Evolutionary conservation across 2,797 vertebrate genomes (phyloP).

Genomic region (Phoxinus dragarum): DNA sequence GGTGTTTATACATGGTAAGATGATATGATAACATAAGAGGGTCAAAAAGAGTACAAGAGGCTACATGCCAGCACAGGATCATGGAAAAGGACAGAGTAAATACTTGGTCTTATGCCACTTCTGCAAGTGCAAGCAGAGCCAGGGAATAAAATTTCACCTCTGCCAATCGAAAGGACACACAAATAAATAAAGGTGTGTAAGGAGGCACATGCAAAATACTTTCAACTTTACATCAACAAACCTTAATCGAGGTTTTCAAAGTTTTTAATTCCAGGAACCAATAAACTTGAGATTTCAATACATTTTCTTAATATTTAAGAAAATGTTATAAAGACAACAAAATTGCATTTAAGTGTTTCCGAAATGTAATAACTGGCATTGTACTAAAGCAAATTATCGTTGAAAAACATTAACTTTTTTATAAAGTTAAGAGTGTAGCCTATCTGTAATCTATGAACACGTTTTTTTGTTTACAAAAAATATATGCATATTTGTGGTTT

Average conservation of each 20-base stretch:
- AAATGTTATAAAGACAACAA: background rate
- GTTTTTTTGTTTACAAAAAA: background rate
- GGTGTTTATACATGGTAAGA: background rate
- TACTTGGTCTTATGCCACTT: background rate
- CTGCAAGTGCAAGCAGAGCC: background rate
- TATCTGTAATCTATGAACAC: background rate
- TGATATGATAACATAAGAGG: background rate
- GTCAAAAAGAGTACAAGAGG: slow-evolving; percentile 4
- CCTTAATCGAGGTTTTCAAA: background rate
- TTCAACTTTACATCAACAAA: background rate
- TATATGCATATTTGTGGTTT: background rate
- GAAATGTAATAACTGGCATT: background rate
- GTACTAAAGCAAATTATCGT: background rate
- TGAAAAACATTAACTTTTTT: background rate
- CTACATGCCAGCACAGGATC: slow-evolving; percentile 7
- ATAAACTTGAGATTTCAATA: background rate
- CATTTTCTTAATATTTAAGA: background rate
- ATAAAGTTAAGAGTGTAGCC: background rate
- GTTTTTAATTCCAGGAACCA: background rate
- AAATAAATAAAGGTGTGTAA: background rate
- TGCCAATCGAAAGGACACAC: background rate
- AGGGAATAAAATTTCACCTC: background rate
- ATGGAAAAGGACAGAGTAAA: slow-evolving; percentile 5
- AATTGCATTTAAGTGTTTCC: background rate
- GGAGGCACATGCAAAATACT: background rate